Evolutionary conservation across 2,797 vertebrate species (phyloP).

Genomic region (Anguilla anguilla): DNA sequence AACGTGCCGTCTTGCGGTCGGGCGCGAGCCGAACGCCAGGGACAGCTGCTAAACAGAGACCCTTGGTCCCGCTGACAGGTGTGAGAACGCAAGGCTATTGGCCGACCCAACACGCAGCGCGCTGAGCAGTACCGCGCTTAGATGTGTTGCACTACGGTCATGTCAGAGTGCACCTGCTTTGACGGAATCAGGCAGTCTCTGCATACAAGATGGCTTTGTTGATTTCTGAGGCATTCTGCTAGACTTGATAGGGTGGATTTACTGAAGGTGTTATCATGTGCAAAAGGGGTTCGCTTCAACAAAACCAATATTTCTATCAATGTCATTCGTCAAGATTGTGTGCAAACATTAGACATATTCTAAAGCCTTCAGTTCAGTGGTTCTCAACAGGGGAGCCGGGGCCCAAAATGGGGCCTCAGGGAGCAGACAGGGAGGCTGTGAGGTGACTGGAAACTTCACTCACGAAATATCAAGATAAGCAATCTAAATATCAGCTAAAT

Average conservation of each 20-base stretch:
- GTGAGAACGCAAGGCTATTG: neutral
- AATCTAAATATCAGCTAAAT: too few relatives aligned
- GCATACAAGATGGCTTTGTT: neutral
- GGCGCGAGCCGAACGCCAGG: neutral
- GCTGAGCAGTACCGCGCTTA: neutral
- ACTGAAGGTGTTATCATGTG: neutral
- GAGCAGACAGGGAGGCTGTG: too few relatives aligned
- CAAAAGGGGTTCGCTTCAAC: neutral
- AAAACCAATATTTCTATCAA: neutral
- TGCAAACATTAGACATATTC: neutral
- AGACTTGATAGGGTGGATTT: neutral
- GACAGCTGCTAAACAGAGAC: conserved; percentile 2
- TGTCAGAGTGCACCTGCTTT: neutral
- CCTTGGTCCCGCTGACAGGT: neutral
- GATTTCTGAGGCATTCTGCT: neutral
- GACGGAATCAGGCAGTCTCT: neutral
- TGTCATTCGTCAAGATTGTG: neutral
- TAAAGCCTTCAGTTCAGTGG: neutral
- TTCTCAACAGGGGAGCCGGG: too few relatives aligned
- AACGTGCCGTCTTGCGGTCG: neutral
- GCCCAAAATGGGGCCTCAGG: too few relatives aligned
- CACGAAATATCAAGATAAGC: too few relatives aligned
- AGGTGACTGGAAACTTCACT: too few relatives aligned
- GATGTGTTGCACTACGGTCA: neutral
- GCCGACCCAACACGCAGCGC: neutral